Conservation (phyloP, 2,888 invertebrate genomes). For the Macaria notata region DNA sequence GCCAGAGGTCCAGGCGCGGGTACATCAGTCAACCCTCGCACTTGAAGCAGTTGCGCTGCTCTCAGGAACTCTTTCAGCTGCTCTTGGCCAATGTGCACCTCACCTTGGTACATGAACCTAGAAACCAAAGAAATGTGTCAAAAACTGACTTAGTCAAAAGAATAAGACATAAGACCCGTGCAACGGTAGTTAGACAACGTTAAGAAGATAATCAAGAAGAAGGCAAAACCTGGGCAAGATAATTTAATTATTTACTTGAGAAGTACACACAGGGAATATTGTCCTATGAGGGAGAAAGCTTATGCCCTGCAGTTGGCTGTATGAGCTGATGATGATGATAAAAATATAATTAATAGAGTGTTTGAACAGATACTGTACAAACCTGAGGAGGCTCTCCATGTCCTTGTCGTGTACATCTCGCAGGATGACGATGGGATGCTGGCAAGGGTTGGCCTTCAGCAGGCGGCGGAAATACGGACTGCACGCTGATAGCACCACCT, state of each 20-base stretch:
- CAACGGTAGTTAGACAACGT: no score
- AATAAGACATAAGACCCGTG: no score
- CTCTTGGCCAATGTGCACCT: constrained; percentile 94
- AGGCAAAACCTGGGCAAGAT: no score
- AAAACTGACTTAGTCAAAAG: no score
- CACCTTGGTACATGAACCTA: constrained; percentile 96
- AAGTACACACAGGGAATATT: no score
- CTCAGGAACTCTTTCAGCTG: constrained; percentile 92
- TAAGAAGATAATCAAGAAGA: no score
- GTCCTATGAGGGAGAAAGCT: no score
- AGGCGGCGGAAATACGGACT: constrained; percentile 95
- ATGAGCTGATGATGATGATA: no score
- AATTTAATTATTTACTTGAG: no score
- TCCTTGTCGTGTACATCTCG: constrained; percentile 93
- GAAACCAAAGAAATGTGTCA: constrained; percentile 13
- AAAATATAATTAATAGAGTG: no score
- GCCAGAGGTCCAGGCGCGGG: constrained; percentile 77
- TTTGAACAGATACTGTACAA: neutral
- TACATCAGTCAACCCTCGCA: constrained; percentile 93
- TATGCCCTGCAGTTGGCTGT: no score
- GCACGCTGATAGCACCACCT: constrained; percentile 93
- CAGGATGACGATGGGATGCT: constrained; percentile 94
- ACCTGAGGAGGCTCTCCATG: constrained; percentile 92
- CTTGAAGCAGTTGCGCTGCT: constrained; percentile 93
- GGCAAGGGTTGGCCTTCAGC: constrained; percentile 94